Base-by-base conservation (phyloP, 2,888 invertebrate species). In the Laothoe populi region DNA sequence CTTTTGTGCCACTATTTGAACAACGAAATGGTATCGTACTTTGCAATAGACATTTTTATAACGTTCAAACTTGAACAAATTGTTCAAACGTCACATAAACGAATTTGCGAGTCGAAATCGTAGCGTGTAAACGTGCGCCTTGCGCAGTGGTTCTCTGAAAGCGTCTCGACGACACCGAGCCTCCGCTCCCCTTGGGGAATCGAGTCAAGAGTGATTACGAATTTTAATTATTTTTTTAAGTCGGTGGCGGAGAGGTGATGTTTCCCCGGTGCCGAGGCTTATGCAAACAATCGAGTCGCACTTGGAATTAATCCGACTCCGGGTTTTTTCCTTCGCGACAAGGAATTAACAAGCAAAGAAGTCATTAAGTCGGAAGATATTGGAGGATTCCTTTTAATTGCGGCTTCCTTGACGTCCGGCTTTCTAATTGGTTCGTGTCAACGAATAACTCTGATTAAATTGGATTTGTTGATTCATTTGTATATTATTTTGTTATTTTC, bases 191-290 rank as follows among this genome's bases (percentile, higher is more conserved):
- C 84, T 79, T 71, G 71, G 83, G 84, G 90, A 87, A 78, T 75
- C 84, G 87, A 92, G 88, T 92, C 92, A 90, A 90, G 90, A 92
- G 91, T 92, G 91, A 92, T 92, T 92, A 92, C 92, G 89, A 91
- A 91, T 92, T 92, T 92, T 92, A 92, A 92, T 92, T 92, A 92
- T 92, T 92, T 92, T 92, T 92, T 92, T 92, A 92, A 92, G 92
- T 92, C 92, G 86, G 90, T 90, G 90, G 91, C 89, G 81, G 83
- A 78, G 87, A 91, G 92, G 91, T 92, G 92, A 91, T 89, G 92
- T 84, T 91, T 90, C 90, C 90, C 89, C 87, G 78, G 79, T 77
- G 78, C 79, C 80, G 86, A 83, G 87, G 89, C 92, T 92, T 92
- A 92, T 91, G 92, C 92, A 92, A 92, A 92, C 92, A 92, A 92